Evolutionary conservation across 2,797 vertebrate species (phyloP).

Genomic region (Falco cherrug): DNA sequence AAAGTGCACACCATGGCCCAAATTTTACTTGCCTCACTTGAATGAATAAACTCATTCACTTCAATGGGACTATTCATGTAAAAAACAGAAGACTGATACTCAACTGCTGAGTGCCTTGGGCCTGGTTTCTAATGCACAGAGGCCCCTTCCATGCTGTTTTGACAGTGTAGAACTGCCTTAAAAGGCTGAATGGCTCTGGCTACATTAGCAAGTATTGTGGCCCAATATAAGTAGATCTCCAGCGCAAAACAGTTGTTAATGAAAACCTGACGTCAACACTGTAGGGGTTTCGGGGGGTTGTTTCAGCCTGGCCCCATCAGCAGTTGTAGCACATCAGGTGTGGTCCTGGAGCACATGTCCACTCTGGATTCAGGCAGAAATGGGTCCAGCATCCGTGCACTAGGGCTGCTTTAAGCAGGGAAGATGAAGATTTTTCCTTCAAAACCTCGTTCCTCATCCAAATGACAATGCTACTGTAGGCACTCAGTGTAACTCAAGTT

Average conservation of each 20-base stretch:
- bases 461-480: background rate
- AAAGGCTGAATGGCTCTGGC: slow-evolving; percentile 62
- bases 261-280: slow-evolving; percentile 34
- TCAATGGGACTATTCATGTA: slow-evolving; percentile 69
- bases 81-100: slow-evolving; percentile 67
- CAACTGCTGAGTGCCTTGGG: slow-evolving; percentile 49
- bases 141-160: slow-evolving; percentile 57
- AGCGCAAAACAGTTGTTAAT: slow-evolving; percentile 37
- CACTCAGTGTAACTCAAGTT: background rate
- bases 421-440: background rate
- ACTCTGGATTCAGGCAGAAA: background rate
- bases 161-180: slow-evolving; percentile 54
- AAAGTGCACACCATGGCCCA: slow-evolving; percentile 66
- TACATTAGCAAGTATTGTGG: slow-evolving; percentile 67
- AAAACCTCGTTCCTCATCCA: background rate
- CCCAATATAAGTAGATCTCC: slow-evolving; percentile 53
- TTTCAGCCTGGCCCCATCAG: background rate
- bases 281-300: background rate
- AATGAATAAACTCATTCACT: slow-evolving; percentile 70
- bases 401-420: background rate
- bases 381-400: background rate
- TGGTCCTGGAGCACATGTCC: slow-evolving; percentile 4
- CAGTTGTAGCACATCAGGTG: background rate
- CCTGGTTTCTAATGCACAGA: slow-evolving; percentile 52
- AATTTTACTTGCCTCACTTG: slow-evolving; percentile 68